These are phyloP conservation scores for Chaitophorus viminalis DNA, from an alignment of 2,888 invertebrate species.

Conservation along the genomic window DNA sequence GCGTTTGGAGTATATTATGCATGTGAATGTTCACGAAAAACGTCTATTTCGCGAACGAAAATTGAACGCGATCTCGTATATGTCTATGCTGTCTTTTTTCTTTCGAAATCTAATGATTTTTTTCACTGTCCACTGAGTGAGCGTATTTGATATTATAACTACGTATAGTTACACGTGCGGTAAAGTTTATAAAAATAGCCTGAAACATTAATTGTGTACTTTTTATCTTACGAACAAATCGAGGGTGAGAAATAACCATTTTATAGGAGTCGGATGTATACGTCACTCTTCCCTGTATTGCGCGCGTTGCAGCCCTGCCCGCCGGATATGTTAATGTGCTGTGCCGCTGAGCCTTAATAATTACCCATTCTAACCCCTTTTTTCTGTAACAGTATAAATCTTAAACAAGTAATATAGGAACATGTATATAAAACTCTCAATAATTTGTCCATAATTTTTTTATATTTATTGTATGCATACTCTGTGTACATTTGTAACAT, in stretches of 20 bases:
- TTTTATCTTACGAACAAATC: background rate
- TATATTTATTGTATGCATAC: background rate
- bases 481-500: background rate
- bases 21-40: background rate
- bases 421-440: background rate
- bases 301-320: background rate
- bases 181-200: no score
- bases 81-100: no score
- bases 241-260: background rate
- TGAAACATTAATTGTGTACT: background rate
- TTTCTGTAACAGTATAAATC: constrained; percentile 1
- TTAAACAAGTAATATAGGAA: background rate
- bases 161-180: no score
- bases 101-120: no score
- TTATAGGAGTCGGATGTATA: constrained; percentile 9
- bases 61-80: background rate
- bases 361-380: background rate
- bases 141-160: no score
- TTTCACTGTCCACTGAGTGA: no score
- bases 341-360: background rate
- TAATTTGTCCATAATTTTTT: background rate
- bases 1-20: background rate
- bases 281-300: background rate
- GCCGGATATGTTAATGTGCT: background rate
- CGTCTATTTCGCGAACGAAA: background rate